phyloP scores from a whole-genome alignment of 1,140 invertebrate genomes.

The Solenopsis invicta region DNA sequence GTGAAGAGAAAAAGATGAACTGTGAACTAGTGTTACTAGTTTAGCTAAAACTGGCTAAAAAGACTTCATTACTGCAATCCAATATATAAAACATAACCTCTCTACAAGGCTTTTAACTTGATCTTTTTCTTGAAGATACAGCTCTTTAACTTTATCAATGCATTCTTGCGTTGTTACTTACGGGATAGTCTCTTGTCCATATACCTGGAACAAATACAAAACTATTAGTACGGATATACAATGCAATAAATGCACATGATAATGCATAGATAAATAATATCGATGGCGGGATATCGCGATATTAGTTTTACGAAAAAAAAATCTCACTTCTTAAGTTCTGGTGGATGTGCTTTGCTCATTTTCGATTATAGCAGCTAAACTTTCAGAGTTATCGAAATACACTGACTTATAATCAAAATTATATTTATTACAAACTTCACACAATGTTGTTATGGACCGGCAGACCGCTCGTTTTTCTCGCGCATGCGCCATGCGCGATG shows the following conservation, averaged over 20 bases:
- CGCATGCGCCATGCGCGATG: too few species aligned
- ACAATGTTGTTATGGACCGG: too few species aligned
- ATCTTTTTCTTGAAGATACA: not conserved
- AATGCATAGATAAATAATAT: not conserved
- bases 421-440: not conserved
- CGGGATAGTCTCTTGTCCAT: constrained; percentile 94
- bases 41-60: too few species aligned
- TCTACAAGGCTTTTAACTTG: not conserved
- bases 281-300: not conserved
- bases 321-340: constrained; percentile 94
- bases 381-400: not conserved
- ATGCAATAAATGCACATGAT: not conserved
- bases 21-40: too few species aligned
- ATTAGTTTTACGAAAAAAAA: not conserved
- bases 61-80: not conserved
- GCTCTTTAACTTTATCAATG: not conserved
- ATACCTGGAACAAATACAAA: constrained; percentile 88
- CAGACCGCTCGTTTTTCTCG: too few species aligned
- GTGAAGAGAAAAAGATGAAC: too few species aligned
- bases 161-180: constrained; percentile 81
- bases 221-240: not conserved
- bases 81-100: constrained; percentile 13
- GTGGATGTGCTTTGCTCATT: constrained; percentile 96
- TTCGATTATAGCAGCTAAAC: constrained; percentile 7
- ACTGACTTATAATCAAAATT: not conserved